Conservation (phyloP, 2,113 vertebrate species). For the Uria lomvia region DNA sequence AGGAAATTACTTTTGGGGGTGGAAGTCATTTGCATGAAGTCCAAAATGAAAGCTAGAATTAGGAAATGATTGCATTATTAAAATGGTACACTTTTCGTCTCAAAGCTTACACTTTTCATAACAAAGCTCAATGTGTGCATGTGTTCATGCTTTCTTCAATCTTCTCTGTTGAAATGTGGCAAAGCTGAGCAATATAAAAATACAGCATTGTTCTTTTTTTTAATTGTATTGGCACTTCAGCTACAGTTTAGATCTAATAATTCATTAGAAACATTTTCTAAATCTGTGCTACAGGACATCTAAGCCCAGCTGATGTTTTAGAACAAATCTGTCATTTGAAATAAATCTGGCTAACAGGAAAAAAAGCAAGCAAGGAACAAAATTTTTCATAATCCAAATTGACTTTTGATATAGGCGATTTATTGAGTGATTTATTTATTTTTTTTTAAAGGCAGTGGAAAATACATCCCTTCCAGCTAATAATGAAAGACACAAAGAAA, state of each 20-base stretch:
- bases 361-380: not conserved
- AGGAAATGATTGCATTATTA: not conserved
- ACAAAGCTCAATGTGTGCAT: rapidly evolving
- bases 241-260: not conserved
- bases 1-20: not conserved
- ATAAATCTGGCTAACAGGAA: not conserved
- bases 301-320: not conserved
- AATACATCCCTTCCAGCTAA: not conserved
- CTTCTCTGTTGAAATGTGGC: not conserved
- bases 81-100: not conserved
- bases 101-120: not conserved
- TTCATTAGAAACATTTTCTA: not conserved
- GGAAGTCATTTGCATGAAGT: not conserved
- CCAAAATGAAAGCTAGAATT: not conserved
- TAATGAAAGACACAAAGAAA: not conserved
- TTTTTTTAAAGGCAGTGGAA: not conserved
- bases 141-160: not conserved
- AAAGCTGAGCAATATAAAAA: not conserved
- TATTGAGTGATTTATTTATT: not conserved
- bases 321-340: not conserved
- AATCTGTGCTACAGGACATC: not conserved
- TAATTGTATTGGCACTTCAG: not conserved
- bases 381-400: not conserved
- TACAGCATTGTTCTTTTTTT: not conserved
- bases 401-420: not conserved